These are phyloP conservation scores for Apoda limacodes DNA, from an alignment of 2,888 invertebrate genomes.

Conservation along the genomic window DNA sequence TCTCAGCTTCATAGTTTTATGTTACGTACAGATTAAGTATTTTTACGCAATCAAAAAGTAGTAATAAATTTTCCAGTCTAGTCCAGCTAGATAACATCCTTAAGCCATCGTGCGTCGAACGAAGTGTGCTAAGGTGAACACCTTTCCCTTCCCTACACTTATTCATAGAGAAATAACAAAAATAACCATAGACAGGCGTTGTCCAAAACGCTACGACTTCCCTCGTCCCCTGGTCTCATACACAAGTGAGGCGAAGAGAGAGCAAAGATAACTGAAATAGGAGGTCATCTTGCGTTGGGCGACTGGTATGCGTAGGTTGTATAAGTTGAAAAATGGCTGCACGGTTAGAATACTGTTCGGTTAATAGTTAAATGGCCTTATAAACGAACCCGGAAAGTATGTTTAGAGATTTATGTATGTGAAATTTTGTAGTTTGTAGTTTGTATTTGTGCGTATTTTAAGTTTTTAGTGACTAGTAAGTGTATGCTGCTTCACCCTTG, in stretches of 20 bases:
- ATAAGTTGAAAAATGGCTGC: conserved; percentile 63
- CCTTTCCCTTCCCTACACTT: conserved; percentile 65
- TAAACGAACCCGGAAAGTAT: conserved; percentile 61
- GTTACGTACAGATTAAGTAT: too few relatives aligned
- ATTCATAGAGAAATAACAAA: conserved; percentile 70
- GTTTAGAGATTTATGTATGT: too few relatives aligned
- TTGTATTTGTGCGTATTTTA: too few relatives aligned
- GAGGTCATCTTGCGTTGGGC: conserved; percentile 34
- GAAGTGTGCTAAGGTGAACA: conserved; percentile 67
- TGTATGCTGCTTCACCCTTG: too few relatives aligned
- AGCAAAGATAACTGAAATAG: conserved; percentile 15
- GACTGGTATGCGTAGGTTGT: conserved; percentile 53
- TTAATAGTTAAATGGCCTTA: too few relatives aligned
- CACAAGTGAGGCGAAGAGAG: neutral
- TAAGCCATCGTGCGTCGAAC: conserved; percentile 38
- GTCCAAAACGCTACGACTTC: conserved; percentile 33
- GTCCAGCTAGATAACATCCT: conserved; percentile 39
- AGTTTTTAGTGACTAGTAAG: too few relatives aligned
- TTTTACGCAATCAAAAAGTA: too few relatives aligned
- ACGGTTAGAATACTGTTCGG: conserved; percentile 52
- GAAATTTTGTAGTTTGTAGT: too few relatives aligned
- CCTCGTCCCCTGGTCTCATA: conserved; percentile 20
- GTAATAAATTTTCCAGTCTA: too few relatives aligned
- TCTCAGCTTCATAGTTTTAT: too few relatives aligned
- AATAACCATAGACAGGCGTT: conserved; percentile 54